These are phyloP conservation scores for Spea hammondii DNA, from an alignment of 2,797 vertebrate species.

Conservation along the genomic window DNA sequence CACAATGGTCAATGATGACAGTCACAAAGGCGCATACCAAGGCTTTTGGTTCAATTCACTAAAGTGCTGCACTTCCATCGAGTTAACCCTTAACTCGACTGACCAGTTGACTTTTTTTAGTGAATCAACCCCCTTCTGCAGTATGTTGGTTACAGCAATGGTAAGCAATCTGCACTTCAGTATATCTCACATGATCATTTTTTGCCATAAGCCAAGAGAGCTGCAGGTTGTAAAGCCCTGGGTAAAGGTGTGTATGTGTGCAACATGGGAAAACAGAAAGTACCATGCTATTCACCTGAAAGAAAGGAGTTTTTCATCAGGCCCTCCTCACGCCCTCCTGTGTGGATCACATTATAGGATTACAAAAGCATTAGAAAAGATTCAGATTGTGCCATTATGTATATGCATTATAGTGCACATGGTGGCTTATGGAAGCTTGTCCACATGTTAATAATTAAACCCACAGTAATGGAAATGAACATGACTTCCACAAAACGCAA, in stretches of 20 bases:
- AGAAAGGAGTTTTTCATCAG: constrained; percentile 50
- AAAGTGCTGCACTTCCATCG: no score
- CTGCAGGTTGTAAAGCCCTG: constrained; percentile 10
- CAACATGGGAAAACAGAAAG: constrained; percentile 17
- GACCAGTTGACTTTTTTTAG: background rate
- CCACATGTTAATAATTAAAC: background rate
- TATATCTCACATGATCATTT: background rate
- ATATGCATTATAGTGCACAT: background rate
- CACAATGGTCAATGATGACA: no score
- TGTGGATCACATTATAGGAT: constrained; percentile 19
- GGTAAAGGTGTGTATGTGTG: background rate
- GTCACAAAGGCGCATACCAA: no score
- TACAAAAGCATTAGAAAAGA: constrained; percentile 8
- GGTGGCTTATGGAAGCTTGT: background rate
- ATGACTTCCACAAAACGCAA: background rate
- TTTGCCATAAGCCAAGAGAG: background rate
- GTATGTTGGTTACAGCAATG: background rate
- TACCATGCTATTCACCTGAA: constrained; percentile 45
- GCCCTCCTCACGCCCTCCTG: constrained; percentile 49
- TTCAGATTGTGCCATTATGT: background rate
- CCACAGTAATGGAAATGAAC: background rate
- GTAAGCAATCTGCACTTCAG: constrained; percentile 6
- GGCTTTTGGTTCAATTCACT: no score
- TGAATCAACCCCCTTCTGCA: background rate
- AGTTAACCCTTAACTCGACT: background rate